Evolutionary conservation across 2,113 vertebrate genomes (phyloP), one percentile per base, ranked within the genome.

Genomic region (Epinephelus lanceolatus): DNA sequence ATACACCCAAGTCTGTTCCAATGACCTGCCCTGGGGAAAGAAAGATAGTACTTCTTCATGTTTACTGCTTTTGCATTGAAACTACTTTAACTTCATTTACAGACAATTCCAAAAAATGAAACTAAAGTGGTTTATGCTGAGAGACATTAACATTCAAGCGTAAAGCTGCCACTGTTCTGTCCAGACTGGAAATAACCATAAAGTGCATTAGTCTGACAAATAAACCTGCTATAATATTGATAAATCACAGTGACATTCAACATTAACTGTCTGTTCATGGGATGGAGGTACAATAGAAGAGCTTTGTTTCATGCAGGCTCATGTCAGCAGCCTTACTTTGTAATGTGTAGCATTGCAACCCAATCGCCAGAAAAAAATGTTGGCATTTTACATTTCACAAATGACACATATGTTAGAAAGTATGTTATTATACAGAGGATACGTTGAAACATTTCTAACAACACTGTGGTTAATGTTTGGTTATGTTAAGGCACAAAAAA

Each of bases 201-300:
- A 84, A 23, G 21, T 81, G 77, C 33, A 27, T 78, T 56, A 70
- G 21, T 74, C 59, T 80, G 56, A 83, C 56, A 85, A 72, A 76
- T 62, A 66, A 81, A 67, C 55, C n/a, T 72, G 17, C 33, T 40
- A 55, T 62, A 51, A 81, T 19, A 57, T 27, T 42, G 7, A 69
- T 30, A 14, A 60, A 47, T 74, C 53, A 52, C 61, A 76, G 30
- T 15, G 5, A 66, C 33, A 49, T 67, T 49, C 59, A 80, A 80
- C 57, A 84, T 52, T 45, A 71, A 33, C 4, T 40, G 11, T 47
- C 18, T 60, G 25, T 66, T 61, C 9, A 70, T 56, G 14, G 23
- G 27, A 67, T 52, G 23, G 21, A 75, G 71, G 66, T 65, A 68
- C 49, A 81, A 81, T 21, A 71, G n/a, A 55, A 53, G 17, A 37